Base-by-base conservation (phyloP, 1,140 invertebrate species). In the Pogonus chalceus region DNA sequence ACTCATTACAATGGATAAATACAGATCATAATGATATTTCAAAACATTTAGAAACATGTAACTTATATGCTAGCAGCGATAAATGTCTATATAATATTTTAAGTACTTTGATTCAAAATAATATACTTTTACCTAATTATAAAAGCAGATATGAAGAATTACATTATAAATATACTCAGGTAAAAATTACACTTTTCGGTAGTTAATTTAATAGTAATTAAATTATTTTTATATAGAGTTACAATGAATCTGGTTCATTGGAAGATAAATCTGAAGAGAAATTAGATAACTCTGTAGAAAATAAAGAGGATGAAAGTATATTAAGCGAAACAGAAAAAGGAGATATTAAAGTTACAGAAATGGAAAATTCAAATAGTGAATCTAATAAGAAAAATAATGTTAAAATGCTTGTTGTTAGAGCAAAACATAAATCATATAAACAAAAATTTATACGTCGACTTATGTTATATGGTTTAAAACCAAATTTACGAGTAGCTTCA, bases 1-100 rank as follows among this genome's bases (percentile, higher is more conserved):
- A 70, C 35, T 72, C 70, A 57, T 71, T 77, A 23, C 67, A 71
- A 49, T 75, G 75, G 71, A 66, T 66, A 39, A 63, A 63, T 47
- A 61, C 75, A 58, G 72, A 76, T 57, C 66, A 67, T 14, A 60
- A 63, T 49, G 63, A 68, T 49, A 69, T 77, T 49, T 70, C 73
- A 23, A 72, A 72, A 50, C 71, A 74, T 59, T 63, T 78, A 24
- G 77, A 79, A 55, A 70, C 66, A 23, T 74, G 76, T 51, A 66
- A 69, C 14, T 63, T 81, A 18, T 78, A 71, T 59, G 63, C 60
- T 20, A 71, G 72, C 43, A 78, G 74, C 57, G 74, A 78, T 60
- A 59, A 69, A 24, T 77, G 71, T 58, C 66, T 70, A 50, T 82
- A 76, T 62, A 72, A 78, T 54, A 65, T 84, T 52, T 65, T 84